Evolutionary conservation across 2,113 vertebrate genomes (phyloP).

Genomic region (Genyomyrus donnyi): DNA sequence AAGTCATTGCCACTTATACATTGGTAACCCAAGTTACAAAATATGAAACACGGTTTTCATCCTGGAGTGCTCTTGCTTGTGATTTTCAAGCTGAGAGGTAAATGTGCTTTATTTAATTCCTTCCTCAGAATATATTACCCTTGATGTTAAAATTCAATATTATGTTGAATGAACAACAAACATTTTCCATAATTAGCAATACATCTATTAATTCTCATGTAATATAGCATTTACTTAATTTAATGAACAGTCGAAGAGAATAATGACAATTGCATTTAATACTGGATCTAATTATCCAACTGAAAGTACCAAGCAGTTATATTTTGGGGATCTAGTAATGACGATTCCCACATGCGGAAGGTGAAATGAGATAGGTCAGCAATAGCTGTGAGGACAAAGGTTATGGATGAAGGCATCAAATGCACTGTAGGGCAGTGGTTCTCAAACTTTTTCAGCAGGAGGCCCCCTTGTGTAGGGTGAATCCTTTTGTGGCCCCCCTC

Average conservation of each 20-base stretch:
- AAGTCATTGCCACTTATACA: not conserved
- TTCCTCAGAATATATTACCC: not conserved
- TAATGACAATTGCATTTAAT: not conserved
- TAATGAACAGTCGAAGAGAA: not conserved
- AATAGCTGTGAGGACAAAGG: not conserved
- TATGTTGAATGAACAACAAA: not conserved
- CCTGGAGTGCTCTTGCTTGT: slow-evolving; percentile 37
- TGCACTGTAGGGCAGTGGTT: not conserved
- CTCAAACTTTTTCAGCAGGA: too few species aligned
- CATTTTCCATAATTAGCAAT: not conserved
- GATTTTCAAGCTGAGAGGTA: slow-evolving; percentile 37
- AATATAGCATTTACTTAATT: not conserved
- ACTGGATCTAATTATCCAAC: not conserved
- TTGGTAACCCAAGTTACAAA: not conserved
- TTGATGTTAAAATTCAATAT: not conserved
- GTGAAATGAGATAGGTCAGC: not conserved
- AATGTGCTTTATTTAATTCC: slow-evolving; percentile 5
- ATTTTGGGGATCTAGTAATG: not conserved
- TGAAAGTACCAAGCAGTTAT: not conserved
- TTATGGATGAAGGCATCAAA: not conserved
- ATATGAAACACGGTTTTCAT: slow-evolving; percentile 27
- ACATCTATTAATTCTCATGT: not conserved
- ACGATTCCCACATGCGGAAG: not conserved
- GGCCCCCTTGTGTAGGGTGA: too few species aligned
- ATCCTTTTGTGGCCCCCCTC: too few species aligned